Evolutionary conservation across 2,888 invertebrate genomes (phyloP).

Genomic region (Sepioteuthis lessoniana): DNA sequence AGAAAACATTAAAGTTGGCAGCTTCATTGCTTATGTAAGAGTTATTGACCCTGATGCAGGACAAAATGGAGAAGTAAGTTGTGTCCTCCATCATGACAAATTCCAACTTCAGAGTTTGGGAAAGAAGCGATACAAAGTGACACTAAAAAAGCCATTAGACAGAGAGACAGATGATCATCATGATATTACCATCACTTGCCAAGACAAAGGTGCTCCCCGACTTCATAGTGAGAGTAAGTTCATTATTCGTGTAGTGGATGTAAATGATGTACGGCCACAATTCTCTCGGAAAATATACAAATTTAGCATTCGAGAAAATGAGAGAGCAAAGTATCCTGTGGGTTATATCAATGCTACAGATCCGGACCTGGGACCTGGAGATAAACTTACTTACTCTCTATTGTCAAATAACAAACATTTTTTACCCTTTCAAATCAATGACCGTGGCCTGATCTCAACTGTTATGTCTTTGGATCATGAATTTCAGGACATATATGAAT

Average conservation of each 20-base stretch:
- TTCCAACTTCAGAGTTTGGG: neutral
- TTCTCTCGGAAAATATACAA: neutral
- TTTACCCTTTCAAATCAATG: neutral
- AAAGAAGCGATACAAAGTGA: conserved; percentile 16
- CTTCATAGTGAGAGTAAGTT: conserved; percentile 33
- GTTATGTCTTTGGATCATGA: conserved; percentile 16
- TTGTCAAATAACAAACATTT: neutral
- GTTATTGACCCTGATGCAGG: neutral
- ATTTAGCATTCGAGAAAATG: neutral
- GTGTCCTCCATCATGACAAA: neutral
- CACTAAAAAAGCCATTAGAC: too few relatives aligned
- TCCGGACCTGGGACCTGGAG: neutral
- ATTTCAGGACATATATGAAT: conserved; percentile 16
- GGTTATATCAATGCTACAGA: conserved; percentile 10
- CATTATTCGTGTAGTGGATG: neutral
- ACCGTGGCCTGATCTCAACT: neutral
- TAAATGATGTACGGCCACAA: neutral
- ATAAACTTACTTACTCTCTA: neutral
- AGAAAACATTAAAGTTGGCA: too few relatives aligned
- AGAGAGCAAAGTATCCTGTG: neutral
- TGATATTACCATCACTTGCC: neutral
- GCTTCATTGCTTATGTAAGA: conserved; percentile 2
- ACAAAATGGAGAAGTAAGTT: neutral
- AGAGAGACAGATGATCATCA: neutral
- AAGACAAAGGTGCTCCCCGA: conserved; percentile 19